phyloP scores from a whole-genome alignment of 2,113 vertebrate species.

The Tauraco erythrolophus region DNA sequence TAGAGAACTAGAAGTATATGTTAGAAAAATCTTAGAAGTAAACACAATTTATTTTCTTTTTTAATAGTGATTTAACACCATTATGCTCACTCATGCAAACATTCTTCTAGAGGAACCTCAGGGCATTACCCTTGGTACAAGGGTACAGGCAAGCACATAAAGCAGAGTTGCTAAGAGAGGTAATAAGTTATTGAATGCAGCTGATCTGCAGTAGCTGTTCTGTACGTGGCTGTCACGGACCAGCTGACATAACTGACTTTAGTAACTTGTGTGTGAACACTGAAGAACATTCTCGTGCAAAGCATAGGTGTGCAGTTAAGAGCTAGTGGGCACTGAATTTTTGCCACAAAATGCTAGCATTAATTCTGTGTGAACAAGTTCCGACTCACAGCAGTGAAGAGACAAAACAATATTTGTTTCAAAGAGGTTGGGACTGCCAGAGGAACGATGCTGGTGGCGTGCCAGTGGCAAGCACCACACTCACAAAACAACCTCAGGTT shows the following conservation, averaged over 20 bases:
- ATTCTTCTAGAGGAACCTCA: neutral
- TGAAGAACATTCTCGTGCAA: neutral
- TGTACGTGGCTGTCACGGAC: neutral
- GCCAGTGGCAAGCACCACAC: neutral
- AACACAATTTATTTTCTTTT: neutral
- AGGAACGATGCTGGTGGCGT: neutral
- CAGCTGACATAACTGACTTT: neutral
- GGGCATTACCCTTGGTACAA: neutral
- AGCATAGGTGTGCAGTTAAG: neutral
- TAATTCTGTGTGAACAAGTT: neutral
- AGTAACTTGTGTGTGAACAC: neutral
- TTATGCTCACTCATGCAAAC: neutral
- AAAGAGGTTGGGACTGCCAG: neutral
- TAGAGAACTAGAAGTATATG: neutral
- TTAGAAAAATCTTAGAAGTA: neutral
- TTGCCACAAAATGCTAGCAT: neutral
- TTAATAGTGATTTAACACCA: neutral
- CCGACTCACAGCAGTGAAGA: neutral
- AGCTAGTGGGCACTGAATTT: neutral
- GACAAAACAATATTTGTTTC: neutral
- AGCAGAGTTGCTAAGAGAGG: neutral
- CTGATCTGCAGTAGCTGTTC: neutral
- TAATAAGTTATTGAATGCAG: neutral
- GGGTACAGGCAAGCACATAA: neutral
- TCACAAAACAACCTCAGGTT: rapidly evolving